Conservation (phyloP, 2,888 invertebrate species). For the Neoitamus cyanurus region DNA sequence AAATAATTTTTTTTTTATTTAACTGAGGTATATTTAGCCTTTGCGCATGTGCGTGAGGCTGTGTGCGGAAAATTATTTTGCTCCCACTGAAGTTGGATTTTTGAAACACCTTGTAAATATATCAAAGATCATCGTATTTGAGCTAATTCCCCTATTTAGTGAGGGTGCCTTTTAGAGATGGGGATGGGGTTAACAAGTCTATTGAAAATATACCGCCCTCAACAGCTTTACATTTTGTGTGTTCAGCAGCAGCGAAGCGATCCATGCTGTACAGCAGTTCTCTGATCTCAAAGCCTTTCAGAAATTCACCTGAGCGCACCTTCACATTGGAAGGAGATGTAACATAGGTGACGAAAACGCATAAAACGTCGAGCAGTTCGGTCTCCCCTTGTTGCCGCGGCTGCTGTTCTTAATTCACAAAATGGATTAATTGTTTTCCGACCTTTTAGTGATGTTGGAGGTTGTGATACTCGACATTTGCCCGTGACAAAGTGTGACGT, state of each 20-base stretch:
- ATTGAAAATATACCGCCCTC: no score
- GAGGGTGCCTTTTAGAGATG: neutral
- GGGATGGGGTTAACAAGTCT: neutral
- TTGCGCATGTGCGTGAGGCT: no score
- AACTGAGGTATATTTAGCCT: no score
- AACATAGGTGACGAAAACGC: neutral
- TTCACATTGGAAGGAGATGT: neutral
- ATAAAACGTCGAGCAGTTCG: neutral
- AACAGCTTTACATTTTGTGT: neutral
- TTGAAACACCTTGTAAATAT: no score
- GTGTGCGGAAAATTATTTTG: no score
- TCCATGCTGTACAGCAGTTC: neutral
- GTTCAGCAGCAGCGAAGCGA: neutral
- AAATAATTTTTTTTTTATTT: no score
- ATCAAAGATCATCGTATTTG: no score
- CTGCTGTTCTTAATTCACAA: neutral
- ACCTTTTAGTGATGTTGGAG: neutral
- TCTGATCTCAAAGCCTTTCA: neutral
- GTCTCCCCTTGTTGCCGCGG: neutral
- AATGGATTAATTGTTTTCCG: constrained; percentile 35
- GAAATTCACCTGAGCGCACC: neutral
- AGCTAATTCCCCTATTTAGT: neutral
- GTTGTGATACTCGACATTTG: neutral
- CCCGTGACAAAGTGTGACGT: constrained; percentile 13
- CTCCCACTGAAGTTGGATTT: no score